Conservation (phyloP, 1,140 invertebrate genomes). For the Meloidogyne hapla region DNA sequence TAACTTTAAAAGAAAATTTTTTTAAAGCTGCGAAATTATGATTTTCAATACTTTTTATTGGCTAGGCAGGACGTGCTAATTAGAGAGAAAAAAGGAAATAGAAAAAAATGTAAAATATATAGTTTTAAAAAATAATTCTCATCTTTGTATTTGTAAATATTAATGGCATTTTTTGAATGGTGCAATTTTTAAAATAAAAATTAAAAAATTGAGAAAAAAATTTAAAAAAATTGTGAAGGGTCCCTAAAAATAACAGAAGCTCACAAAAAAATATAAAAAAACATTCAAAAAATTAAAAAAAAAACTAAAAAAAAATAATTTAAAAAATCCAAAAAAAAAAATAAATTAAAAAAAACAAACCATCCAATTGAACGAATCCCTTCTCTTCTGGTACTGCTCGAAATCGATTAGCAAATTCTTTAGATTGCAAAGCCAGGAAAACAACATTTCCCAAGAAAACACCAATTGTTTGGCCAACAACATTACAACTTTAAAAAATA, state of each 20-base stretch:
- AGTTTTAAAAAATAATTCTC: not conserved
- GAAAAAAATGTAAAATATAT: conserved; percentile 1
- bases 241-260: too few relatives aligned
- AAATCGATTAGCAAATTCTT: conserved; percentile 88
- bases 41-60: conserved; percentile 63
- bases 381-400: conserved; percentile 72
- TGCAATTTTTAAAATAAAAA: too few relatives aligned
- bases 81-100: not conserved
- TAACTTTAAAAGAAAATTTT: not conserved
- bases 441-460: conserved; percentile 95
- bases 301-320: too few relatives aligned
- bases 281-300: too few relatives aligned
- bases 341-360: conserved; percentile 65
- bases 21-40: conserved; percentile 61
- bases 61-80: conserved; percentile 61
- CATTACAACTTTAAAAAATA: conserved; percentile 72
- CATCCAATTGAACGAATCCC: conserved; percentile 81
- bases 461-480: conserved; percentile 94
- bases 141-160: too few relatives aligned
- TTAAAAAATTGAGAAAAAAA: too few relatives aligned
- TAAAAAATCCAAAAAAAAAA: not conserved
- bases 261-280: too few relatives aligned
- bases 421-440: conserved; percentile 93
- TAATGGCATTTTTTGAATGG: too few relatives aligned
- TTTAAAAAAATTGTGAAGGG: too few relatives aligned